Evolutionary conservation across 2,113 vertebrate species (phyloP).

Genomic region (Mugil cephalus): DNA sequence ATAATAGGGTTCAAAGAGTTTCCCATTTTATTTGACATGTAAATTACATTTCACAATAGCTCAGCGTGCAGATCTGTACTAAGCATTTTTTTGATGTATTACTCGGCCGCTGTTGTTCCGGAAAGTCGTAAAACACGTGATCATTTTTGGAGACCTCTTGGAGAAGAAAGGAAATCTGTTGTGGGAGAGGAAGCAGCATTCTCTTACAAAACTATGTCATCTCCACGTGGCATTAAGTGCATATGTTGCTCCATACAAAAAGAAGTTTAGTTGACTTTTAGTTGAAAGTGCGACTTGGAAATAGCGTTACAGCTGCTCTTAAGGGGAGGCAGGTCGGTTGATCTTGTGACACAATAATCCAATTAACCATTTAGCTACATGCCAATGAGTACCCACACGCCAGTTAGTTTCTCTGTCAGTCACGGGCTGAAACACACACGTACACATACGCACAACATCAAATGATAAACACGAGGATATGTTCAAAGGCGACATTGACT

Average conservation of each 20-base stretch:
- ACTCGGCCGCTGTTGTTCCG: background rate
- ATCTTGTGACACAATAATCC: constrained; percentile 82
- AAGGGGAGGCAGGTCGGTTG: constrained; percentile 31
- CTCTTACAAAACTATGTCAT: background rate
- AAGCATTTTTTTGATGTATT: constrained; percentile 17
- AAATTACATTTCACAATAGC: constrained; percentile 11
- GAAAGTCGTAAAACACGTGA: background rate
- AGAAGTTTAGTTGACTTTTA: background rate
- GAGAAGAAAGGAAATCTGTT: constrained; percentile 1
- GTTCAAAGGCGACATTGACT: constrained; percentile 29
- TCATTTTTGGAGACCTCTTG: background rate
- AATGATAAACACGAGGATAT: background rate
- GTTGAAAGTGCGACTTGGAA: constrained; percentile 32
- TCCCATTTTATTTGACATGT: background rate
- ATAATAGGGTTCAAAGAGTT: constrained; percentile 16
- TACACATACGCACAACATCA: constrained; percentile 7
- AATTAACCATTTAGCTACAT: constrained; percentile 77
- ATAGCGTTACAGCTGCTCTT: constrained; percentile 40
- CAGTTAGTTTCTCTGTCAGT: constrained; percentile 51
- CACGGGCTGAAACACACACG: constrained; percentile 14
- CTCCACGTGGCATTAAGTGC: background rate
- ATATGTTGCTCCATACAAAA: too few species aligned
- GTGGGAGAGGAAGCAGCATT: background rate
- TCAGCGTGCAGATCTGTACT: background rate
- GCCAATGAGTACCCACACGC: constrained; percentile 45